Base-by-base conservation (phyloP, 2,797 vertebrate species). In the Poecilia gillii region DNA sequence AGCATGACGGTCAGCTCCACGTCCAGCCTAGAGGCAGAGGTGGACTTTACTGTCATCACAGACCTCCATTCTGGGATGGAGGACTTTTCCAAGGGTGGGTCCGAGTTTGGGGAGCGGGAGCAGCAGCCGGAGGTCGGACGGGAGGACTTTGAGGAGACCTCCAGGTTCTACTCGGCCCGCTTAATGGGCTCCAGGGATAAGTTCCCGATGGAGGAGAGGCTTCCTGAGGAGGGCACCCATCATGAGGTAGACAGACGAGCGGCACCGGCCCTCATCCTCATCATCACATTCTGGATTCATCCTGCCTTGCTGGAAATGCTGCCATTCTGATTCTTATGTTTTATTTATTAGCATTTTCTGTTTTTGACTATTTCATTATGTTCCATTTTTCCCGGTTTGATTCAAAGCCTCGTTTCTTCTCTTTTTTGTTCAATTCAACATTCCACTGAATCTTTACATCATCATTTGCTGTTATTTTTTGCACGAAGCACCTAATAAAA, bases 1-100 rank as follows among this genome's bases (percentile, higher is more conserved):
- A 99, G 97, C 93, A 98, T 99, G 95, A 99, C 97, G 0, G 98
- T 99, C 92, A 99, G 98, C 95, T 99, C 98, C 68, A 99, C 98
- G 0, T 99, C 98, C 86, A 99, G 98, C 93, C 95, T 99, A 82
- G 98, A 99, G 90, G 98, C 98, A 0, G 98, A 99, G 91, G 98
- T 98, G 71, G 98, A 99, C 94, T 99, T 99, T 95, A 99, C 98
- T 0, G 96, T 99, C 85, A 97, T 99, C 1, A 97, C 97, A 2
- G 98, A 99, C 92, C 98, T 97, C 89, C 98, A 99, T 0, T 95
- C 96, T 1, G 97, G 98, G 73, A 91, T 94, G 6, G 98, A 99
- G 88, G 97, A 98, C 87, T 96, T 97, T 92, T 96, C 97, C 43
- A 96, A 94, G 82, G 89, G 91, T 57, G 43, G 79, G 79, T 73